These are phyloP conservation scores for Lasioglossum figueresi DNA, from an alignment of 2,888 invertebrate genomes.

Conservation along the genomic window DNA sequence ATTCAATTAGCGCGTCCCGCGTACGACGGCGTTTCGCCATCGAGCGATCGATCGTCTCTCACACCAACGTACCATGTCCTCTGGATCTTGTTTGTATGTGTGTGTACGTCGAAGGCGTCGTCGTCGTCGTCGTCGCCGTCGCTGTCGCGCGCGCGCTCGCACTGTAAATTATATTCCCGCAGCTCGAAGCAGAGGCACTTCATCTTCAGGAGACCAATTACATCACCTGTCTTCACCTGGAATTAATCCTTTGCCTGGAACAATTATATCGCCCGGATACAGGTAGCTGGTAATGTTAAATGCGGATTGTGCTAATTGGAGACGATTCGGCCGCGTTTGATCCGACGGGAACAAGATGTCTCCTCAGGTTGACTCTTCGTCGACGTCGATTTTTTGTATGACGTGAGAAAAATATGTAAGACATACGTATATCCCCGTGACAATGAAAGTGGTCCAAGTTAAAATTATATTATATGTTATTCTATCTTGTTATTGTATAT, in stretches of 20 bases:
- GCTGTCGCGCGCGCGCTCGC: constrained; percentile 8
- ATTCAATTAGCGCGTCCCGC: constrained; percentile 18
- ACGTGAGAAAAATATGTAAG: too few relatives aligned
- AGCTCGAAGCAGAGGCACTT: constrained; percentile 16
- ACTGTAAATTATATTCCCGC: constrained; percentile 56
- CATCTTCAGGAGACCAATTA: constrained; percentile 33
- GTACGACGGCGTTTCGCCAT: neutral
- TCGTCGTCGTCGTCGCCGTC: neutral
- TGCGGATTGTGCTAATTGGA: constrained; percentile 29
- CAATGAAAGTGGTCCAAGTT: too few relatives aligned
- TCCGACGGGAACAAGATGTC: neutral
- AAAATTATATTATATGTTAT: too few relatives aligned
- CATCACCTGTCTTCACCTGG: constrained; percentile 30
- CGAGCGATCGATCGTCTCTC: constrained; percentile 30
- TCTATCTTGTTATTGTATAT: too few relatives aligned
- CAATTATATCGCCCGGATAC: constrained; percentile 40
- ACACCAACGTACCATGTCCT: neutral
- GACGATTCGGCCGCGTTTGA: neutral
- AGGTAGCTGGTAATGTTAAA: neutral
- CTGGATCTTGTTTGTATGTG: neutral
- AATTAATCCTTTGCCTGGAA: constrained; percentile 29
- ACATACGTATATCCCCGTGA: too few relatives aligned
- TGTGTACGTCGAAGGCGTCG: neutral
- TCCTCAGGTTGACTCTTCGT: neutral
- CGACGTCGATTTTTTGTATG: neutral